Conservation (phyloP, 2,797 vertebrate genomes). For the Eulemur coronatus region DNA sequence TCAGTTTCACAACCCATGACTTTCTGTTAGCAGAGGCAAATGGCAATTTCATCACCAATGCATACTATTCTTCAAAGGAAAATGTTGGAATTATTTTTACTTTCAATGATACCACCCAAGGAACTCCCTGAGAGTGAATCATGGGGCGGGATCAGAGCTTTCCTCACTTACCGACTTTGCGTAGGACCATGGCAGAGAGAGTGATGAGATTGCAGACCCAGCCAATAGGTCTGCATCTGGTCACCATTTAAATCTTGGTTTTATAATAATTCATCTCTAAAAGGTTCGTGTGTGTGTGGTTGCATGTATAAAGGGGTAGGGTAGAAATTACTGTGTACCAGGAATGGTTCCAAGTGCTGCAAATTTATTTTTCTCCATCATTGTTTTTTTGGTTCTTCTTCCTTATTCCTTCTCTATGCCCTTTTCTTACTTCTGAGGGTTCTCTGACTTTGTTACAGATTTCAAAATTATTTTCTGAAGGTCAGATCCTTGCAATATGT, state of each 20-base stretch:
- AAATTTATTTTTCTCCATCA: background rate
- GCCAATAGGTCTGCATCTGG: background rate
- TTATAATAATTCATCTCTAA: constrained; percentile 3
- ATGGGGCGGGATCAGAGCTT: background rate
- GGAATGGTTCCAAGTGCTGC: background rate
- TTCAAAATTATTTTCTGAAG: constrained; percentile 26
- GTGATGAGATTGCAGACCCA: background rate
- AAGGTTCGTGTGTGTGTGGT: background rate
- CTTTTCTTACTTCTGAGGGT: background rate
- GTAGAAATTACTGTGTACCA: background rate
- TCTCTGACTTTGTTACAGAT: background rate
- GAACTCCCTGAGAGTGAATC: background rate
- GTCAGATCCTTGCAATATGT: background rate
- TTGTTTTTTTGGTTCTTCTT: background rate
- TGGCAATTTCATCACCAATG: background rate
- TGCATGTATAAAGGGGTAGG: background rate
- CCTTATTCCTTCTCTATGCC: background rate
- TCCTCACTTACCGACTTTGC: background rate
- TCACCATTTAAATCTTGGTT: background rate
- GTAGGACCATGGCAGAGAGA: background rate
- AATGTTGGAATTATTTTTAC: background rate
- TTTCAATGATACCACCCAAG: background rate
- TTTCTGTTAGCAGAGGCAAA: constrained; percentile 8
- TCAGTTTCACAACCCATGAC: background rate
- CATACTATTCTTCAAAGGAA: background rate